Conservation (phyloP, 2,113 vertebrate genomes). For the Lichenostomus cassidix region DNA sequence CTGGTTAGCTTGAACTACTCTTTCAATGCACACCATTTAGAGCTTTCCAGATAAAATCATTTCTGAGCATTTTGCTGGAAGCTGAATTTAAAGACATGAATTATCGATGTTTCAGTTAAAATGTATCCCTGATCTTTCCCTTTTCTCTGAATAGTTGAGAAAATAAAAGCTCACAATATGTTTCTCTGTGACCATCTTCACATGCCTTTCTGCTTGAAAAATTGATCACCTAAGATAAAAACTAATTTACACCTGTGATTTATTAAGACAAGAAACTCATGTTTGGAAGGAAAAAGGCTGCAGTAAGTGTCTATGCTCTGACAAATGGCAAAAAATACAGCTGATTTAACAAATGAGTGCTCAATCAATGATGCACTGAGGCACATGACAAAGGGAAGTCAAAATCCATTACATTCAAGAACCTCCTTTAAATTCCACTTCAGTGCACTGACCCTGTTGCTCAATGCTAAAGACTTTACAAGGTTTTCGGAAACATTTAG, state of each 20-base stretch:
- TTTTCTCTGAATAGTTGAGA: neutral
- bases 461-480: constrained; percentile 78
- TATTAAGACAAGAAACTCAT: constrained; percentile 17
- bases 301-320: constrained; percentile 36
- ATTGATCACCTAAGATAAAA: constrained; percentile 33
- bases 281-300: constrained; percentile 40
- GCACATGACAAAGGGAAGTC: constrained; percentile 88
- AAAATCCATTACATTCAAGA: constrained; percentile 88
- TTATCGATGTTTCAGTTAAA: constrained; percentile 12
- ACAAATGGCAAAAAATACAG: constrained; percentile 66
- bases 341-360: constrained; percentile 92
- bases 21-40: constrained; percentile 6
- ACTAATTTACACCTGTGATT: constrained; percentile 14
- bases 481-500: constrained; percentile 73
- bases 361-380: constrained; percentile 88
- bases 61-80: constrained; percentile 44
- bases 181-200: neutral
- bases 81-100: constrained; percentile 56
- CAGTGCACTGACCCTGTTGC: constrained; percentile 80
- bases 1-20: neutral
- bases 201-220: neutral
- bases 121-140: neutral
- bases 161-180: neutral
- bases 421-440: constrained; percentile 85
- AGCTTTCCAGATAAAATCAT: constrained; percentile 23